Conservation (phyloP, 2,113 vertebrate species). For the Pteropus alecto region DNA sequence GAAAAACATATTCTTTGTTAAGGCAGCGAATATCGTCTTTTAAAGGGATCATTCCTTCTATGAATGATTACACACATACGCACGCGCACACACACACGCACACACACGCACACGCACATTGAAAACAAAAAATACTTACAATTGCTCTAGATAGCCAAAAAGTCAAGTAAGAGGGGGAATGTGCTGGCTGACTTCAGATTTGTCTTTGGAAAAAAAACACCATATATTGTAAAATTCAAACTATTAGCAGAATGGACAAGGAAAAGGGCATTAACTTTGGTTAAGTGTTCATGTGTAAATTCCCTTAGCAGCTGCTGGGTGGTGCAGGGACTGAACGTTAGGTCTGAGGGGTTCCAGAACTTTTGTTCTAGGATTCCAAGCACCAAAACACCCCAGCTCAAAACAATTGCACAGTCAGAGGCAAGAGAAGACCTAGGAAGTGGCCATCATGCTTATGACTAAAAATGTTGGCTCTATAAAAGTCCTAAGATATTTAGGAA, state of each 20-base stretch:
- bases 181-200: background rate
- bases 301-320: no score
- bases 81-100: no score
- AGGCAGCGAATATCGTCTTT: background rate
- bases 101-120: background rate
- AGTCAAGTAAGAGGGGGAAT: background rate
- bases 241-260: background rate
- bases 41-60: background rate
- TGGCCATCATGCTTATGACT: background rate
- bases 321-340: background rate
- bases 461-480: background rate
- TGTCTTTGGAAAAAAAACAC: background rate
- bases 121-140: background rate
- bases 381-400: background rate
- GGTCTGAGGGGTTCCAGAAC: background rate
- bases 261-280: background rate
- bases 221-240: background rate
- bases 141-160: background rate
- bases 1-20: background rate
- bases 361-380: background rate
- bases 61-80: no score
- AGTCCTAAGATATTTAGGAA: background rate
- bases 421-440: background rate
- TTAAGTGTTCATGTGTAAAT: background rate
- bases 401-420: accelerated